Evolutionary conservation across 2,113 vertebrate species (phyloP).

Genomic region (Vidua macroura): DNA sequence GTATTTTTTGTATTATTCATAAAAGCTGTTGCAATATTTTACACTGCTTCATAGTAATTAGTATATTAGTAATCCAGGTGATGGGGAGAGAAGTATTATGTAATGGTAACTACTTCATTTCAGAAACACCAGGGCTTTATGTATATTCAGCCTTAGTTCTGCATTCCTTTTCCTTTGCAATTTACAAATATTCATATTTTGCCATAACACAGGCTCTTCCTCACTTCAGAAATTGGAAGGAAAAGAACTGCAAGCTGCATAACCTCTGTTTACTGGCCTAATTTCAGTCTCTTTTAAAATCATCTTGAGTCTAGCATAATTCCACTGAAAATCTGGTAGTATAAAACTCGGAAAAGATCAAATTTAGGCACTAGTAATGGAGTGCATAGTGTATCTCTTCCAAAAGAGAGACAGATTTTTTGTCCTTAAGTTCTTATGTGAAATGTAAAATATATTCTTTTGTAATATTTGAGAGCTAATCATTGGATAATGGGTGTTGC

Average conservation of each 20-base stretch:
- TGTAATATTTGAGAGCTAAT: conserved; percentile 51
- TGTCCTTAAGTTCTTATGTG: background rate
- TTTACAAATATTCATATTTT: background rate
- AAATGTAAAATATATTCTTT: conserved; percentile 37
- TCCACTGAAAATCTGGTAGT: background rate
- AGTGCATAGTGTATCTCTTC: background rate
- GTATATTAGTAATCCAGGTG: background rate
- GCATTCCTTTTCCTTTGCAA: background rate
- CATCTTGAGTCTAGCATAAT: background rate
- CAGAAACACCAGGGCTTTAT: background rate
- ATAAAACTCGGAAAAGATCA: background rate
- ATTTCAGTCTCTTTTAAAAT: background rate
- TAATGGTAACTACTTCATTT: background rate
- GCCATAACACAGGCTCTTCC: background rate
- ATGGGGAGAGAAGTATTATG: background rate
- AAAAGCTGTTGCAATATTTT: conserved; percentile 19
- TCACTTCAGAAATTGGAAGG: background rate
- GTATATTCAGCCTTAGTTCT: background rate
- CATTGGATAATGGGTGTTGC: conserved; percentile 46
- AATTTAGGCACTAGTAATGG: background rate
- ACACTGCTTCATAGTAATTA: background rate
- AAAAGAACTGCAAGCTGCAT: background rate
- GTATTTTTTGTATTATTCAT: conserved; percentile 18
- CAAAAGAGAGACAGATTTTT: background rate
- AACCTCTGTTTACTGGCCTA: background rate